Evolutionary conservation across 92 coral and sea anemone species (phyloP).

Genomic region (Chrysogorgia sp.): DNA sequence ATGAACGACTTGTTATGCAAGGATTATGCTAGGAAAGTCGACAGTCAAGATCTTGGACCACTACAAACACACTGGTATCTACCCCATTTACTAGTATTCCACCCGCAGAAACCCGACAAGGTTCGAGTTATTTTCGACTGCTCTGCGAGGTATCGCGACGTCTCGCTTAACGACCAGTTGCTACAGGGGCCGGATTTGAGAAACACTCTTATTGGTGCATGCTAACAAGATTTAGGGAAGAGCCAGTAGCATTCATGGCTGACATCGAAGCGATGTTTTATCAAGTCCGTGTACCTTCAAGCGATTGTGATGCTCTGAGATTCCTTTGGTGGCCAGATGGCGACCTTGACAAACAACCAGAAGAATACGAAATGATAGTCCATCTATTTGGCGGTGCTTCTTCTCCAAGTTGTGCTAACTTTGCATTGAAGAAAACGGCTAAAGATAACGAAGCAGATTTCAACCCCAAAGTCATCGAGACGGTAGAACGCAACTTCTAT

Average conservation of each 20-base stretch:
- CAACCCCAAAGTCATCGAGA: conserved; percentile 25
- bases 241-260: conserved; percentile 53
- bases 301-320: conserved; percentile 52
- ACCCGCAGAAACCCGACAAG: conserved; percentile 57
- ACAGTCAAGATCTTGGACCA: neutral
- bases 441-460: conserved; percentile 47
- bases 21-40: no score
- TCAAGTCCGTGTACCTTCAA: conserved; percentile 57
- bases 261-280: conserved; percentile 62
- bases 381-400: conserved; percentile 52
- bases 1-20: no score
- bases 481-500: conserved; percentile 45
- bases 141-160: conserved; percentile 60
- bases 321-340: conserved; percentile 60
- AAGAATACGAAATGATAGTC: conserved; percentile 59
- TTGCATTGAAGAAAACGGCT: conserved; percentile 50
- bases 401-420: conserved; percentile 54
- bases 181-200: conserved; percentile 62
- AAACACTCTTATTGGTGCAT: no score
- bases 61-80: neutral
- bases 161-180: conserved; percentile 67
- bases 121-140: conserved; percentile 67
- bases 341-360: conserved; percentile 5
- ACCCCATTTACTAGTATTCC: conserved; percentile 30
- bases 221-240: conserved; percentile 62